Evolutionary conservation across 2,113 vertebrate species (phyloP).

Genomic region (Taurulus bubalis): DNA sequence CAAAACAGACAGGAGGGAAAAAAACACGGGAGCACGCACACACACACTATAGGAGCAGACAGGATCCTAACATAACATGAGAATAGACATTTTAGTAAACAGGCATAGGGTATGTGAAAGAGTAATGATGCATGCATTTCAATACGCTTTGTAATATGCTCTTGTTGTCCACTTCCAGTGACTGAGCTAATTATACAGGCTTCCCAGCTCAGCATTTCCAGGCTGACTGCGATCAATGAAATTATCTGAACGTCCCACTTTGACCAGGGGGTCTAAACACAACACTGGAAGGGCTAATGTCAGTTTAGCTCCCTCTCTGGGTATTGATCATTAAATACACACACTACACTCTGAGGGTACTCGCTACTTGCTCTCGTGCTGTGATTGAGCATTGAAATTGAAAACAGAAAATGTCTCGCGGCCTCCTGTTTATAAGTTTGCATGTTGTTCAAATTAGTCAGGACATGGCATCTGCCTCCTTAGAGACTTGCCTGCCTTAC

Average conservation of each 20-base stretch:
- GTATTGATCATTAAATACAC: constrained; percentile 50
- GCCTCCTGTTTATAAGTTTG: constrained; percentile 55
- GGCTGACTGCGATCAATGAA: constrained; percentile 47
- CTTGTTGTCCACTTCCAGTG: constrained; percentile 32
- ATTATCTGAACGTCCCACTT: constrained; percentile 46
- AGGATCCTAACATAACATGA: too few species aligned
- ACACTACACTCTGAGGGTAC: constrained; percentile 15
- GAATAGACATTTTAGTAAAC: too few species aligned
- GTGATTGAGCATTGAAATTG: constrained; percentile 34
- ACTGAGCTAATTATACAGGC: constrained; percentile 52
- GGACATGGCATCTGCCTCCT: constrained; percentile 55
- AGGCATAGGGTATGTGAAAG: too few species aligned
- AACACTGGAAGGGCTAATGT: constrained; percentile 34
- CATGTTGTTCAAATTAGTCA: constrained; percentile 63
- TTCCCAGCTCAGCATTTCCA: constrained; percentile 55
- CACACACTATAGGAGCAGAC: too few species aligned
- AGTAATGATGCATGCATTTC: background rate
- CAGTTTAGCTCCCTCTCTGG: constrained; percentile 26
- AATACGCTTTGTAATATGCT: constrained; percentile 2
- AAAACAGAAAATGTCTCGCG: constrained; percentile 26
- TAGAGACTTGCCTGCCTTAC: constrained; percentile 38
- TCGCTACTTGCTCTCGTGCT: background rate
- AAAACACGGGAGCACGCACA: too few species aligned
- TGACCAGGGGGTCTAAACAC: constrained; percentile 63
- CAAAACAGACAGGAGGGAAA: too few species aligned